Conservation (phyloP, 2,888 invertebrate genomes). For the Synergus gifuensis region DNA sequence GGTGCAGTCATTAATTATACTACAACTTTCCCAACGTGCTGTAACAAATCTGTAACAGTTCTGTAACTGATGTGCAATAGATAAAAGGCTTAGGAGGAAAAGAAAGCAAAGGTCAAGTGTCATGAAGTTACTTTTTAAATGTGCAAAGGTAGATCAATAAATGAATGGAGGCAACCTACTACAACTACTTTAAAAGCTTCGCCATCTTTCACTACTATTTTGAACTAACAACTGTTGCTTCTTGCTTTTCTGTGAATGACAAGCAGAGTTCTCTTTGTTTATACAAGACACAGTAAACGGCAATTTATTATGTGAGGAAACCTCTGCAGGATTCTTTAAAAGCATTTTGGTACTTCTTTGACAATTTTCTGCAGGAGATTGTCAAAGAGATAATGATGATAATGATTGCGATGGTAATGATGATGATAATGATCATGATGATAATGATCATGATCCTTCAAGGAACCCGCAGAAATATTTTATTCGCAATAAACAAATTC, state of each 20-base stretch:
- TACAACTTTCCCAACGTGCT: background rate
- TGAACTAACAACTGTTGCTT: slow-evolving; percentile 35
- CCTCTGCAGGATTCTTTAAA: too few species aligned
- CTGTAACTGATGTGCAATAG: background rate
- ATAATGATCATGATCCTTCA: too few species aligned
- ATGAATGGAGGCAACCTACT: slow-evolving; percentile 14
- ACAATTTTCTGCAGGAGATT: too few species aligned
- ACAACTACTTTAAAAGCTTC: slow-evolving; percentile 11
- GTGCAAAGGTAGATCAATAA: slow-evolving; percentile 22
- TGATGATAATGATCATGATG: too few species aligned
- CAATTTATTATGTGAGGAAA: too few species aligned
- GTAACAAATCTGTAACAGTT: background rate
- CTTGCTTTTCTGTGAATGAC: background rate
- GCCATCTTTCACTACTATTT: slow-evolving; percentile 32
- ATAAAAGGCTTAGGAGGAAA: background rate
- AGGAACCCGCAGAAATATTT: too few species aligned
- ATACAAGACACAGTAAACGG: background rate
- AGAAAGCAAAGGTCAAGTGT: slow-evolving; percentile 23
- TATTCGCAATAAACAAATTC: too few species aligned
- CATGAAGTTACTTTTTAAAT: slow-evolving; percentile 22
- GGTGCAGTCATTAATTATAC: too few species aligned
- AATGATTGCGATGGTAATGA: too few species aligned
- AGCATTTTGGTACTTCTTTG: too few species aligned
- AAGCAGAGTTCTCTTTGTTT: background rate
- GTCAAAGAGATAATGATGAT: too few species aligned